These are phyloP conservation scores for Cercopithecus mona DNA, from an alignment of 2,113 vertebrate species.

Conservation along the genomic window DNA sequence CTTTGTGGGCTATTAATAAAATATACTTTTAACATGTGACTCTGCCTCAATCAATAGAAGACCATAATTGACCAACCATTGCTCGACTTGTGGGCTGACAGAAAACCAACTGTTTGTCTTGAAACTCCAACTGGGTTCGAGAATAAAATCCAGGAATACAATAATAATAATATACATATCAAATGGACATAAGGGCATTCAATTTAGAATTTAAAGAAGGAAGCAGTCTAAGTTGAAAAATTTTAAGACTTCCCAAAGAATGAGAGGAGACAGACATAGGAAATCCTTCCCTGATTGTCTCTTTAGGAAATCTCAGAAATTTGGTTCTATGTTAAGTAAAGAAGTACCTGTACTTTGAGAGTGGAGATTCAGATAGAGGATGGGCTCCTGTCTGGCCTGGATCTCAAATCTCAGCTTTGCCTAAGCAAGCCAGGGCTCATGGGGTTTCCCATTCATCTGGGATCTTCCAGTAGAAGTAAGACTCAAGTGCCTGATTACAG, in stretches of 20 bases:
- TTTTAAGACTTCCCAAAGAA: background rate
- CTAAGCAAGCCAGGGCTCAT: background rate
- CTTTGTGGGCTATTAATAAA: constrained; percentile 61
- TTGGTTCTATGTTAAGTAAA: background rate
- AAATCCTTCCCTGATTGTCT: background rate
- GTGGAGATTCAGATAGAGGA: too few species aligned
- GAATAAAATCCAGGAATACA: constrained; percentile 62
- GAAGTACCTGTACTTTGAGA: background rate
- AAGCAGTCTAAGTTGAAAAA: background rate
- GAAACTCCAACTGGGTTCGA: constrained; percentile 58
- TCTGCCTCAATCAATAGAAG: constrained; percentile 58
- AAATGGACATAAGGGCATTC: background rate
- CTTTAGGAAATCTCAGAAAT: background rate
- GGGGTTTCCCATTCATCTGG: background rate
- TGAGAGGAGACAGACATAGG: background rate
- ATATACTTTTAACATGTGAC: constrained; percentile 53
- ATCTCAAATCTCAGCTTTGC: background rate
- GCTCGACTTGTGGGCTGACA: constrained; percentile 67
- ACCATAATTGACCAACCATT: constrained; percentile 62
- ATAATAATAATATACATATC: constrained; percentile 52
- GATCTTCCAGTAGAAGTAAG: background rate
- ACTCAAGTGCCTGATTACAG: background rate
- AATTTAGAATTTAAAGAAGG: background rate
- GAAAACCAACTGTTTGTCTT: constrained; percentile 72
- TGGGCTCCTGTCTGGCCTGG: background rate